These are phyloP conservation scores for Cisticola juncidis DNA, from an alignment of 2,113 vertebrate species.

Conservation along the genomic window DNA sequence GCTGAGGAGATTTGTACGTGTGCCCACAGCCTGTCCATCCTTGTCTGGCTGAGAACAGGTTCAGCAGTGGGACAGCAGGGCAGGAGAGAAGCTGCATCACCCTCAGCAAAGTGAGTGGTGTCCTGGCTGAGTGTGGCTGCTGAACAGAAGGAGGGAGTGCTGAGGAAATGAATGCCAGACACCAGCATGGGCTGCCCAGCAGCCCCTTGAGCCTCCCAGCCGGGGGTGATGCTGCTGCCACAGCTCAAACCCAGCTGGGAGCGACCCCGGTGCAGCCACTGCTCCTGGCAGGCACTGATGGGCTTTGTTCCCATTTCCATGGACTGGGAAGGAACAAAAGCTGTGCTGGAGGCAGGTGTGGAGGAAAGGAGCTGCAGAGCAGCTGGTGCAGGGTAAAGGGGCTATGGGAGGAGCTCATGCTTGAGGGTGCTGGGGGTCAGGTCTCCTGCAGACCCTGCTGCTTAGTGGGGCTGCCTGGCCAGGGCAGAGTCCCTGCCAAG, in stretches of 20 bases:
- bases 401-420: neutral
- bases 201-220: accelerated
- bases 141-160: accelerated
- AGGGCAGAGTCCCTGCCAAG: neutral
- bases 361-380: neutral
- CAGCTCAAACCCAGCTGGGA: neutral
- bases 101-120: neutral
- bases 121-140: neutral
- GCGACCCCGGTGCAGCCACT: accelerated
- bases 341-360: neutral
- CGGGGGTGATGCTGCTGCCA: neutral
- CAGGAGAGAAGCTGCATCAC: neutral
- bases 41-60: neutral
- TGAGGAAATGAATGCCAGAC: neutral
- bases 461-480: neutral
- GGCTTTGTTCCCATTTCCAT: neutral
- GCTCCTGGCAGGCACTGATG: neutral
- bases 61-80: neutral
- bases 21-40: neutral
- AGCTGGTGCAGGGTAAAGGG: neutral
- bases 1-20: neutral
- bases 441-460: neutral
- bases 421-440: neutral
- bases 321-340: neutral
- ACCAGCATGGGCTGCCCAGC: neutral